phyloP scores from a whole-genome alignment of 2,797 vertebrate genomes.

The Podarcis siculus region DNA sequence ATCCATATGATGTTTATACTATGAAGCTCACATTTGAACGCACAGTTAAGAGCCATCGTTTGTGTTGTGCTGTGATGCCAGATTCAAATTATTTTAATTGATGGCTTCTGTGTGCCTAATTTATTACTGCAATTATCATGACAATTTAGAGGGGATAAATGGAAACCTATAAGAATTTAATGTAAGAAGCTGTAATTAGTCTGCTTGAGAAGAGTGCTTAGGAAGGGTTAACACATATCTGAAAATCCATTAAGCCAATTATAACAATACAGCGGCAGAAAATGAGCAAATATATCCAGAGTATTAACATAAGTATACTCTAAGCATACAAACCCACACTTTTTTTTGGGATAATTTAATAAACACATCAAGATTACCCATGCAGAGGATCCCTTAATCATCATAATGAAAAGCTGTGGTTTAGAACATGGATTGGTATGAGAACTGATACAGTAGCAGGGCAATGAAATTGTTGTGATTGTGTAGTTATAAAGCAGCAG shows the following conservation, averaged over 20 bases:
- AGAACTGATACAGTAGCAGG: constrained; percentile 70
- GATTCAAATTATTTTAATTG: constrained; percentile 64
- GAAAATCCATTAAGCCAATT: constrained; percentile 78
- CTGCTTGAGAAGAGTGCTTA: constrained; percentile 60
- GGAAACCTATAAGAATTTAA: constrained; percentile 77
- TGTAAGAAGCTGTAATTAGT: constrained; percentile 79
- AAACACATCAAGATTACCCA: constrained; percentile 87
- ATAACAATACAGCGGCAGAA: constrained; percentile 63
- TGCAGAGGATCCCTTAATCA: constrained; percentile 83
- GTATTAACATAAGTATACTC: constrained; percentile 61
- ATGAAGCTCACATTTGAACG: constrained; percentile 63
- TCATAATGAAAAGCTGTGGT: constrained; percentile 83
- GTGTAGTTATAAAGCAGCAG: constrained; percentile 86
- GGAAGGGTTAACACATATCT: constrained; percentile 53
- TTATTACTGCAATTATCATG: constrained; percentile 73
- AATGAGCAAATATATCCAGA: constrained; percentile 67
- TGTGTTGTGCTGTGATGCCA: constrained; percentile 38
- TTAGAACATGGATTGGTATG: constrained; percentile 76
- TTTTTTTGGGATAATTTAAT: constrained; percentile 81
- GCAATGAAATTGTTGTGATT: constrained; percentile 78
- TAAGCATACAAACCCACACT: constrained; percentile 72
- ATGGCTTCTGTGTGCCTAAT: constrained; percentile 62
- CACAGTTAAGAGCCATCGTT: constrained; percentile 49
- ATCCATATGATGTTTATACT: constrained; percentile 39
- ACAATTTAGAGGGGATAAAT: constrained; percentile 77